Conservation (phyloP, 2,888 invertebrate species). For the Tenthredo livida region DNA sequence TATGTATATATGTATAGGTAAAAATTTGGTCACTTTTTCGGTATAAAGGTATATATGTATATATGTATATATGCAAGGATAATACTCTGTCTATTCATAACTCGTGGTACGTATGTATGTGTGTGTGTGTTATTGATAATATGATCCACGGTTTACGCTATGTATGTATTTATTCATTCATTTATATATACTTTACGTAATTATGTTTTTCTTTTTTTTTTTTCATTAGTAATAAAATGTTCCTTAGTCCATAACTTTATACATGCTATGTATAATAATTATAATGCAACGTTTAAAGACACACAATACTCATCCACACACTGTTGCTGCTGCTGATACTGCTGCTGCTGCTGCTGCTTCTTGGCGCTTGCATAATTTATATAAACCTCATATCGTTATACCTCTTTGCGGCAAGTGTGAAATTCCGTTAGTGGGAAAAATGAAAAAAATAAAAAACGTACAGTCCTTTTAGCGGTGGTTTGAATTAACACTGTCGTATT, state of each 20-base stretch:
- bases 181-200: slow-evolving; percentile 39
- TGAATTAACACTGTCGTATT: background rate
- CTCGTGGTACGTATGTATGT: background rate
- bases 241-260: slow-evolving; percentile 77
- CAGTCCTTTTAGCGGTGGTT: background rate
- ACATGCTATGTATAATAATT: slow-evolving; percentile 78
- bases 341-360: background rate
- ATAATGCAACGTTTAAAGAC: slow-evolving; percentile 77
- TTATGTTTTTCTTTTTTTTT: background rate
- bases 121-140: background rate
- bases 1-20: background rate
- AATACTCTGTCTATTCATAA: slow-evolving; percentile 30
- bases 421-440: background rate
- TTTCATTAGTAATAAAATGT: slow-evolving; percentile 74
- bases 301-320: slow-evolving; percentile 74
- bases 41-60: background rate
- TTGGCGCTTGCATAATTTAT: slow-evolving; percentile 61
- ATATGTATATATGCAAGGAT: background rate
- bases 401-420: slow-evolving; percentile 45
- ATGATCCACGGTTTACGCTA: background rate
- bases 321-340: background rate
- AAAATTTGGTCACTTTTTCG: slow-evolving; percentile 18
- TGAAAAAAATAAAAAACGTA: slow-evolving; percentile 49
- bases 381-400: background rate
- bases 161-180: slow-evolving; percentile 13